Evolutionary conservation across 2,113 vertebrate genomes (phyloP).

Genomic region (Aptenodytes patagonicus): DNA sequence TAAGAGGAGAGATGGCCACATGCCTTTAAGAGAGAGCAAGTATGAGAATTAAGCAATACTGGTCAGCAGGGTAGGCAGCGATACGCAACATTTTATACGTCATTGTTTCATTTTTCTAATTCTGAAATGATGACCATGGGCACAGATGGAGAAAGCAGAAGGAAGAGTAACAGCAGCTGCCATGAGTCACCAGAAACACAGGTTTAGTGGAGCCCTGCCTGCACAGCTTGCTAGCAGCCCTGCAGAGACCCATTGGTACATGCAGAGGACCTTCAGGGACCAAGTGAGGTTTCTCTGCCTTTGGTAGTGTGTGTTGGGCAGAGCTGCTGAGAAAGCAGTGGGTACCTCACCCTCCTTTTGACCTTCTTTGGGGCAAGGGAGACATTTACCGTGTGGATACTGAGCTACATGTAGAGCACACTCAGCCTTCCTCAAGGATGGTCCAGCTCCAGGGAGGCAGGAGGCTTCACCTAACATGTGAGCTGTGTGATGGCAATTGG

Average conservation of each 20-base stretch:
- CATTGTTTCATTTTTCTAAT: neutral
- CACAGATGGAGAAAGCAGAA: slow-evolving; percentile 25
- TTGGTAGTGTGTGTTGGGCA: neutral
- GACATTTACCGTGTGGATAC: fast-evolving
- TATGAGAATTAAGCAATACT: neutral
- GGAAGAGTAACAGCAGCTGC: neutral
- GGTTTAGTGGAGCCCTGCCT: neutral
- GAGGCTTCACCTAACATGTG: neutral
- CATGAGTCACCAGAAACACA: neutral
- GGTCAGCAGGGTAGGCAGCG: neutral
- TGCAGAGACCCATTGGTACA: neutral
- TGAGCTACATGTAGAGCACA: neutral
- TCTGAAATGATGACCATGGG: neutral
- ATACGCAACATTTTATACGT: neutral
- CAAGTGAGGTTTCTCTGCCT: neutral
- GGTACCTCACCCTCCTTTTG: neutral
- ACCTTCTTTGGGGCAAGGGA: neutral
- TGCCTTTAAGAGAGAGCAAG: neutral
- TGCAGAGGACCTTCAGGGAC: neutral
- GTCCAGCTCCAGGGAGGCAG: neutral
- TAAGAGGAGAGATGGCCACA: neutral
- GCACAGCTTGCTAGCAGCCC: neutral
- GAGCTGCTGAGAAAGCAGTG: neutral
- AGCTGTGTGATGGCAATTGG: neutral
- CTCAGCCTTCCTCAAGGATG: neutral